These are phyloP conservation scores for Macrosiphum euphorbiae DNA, from an alignment of 2,888 invertebrate species.

Conservation along the genomic window DNA sequence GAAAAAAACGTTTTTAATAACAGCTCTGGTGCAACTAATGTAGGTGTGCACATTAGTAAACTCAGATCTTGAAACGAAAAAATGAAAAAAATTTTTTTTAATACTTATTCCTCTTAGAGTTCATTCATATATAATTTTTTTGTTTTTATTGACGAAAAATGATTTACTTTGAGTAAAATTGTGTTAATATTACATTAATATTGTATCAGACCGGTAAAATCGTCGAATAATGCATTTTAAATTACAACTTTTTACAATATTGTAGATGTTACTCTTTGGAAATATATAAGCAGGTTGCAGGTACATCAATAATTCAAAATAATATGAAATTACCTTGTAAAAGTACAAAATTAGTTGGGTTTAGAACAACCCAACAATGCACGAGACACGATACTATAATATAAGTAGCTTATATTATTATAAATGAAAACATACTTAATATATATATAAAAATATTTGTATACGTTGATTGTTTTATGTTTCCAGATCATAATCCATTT, in stretches of 20 bases:
- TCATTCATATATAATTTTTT: background rate
- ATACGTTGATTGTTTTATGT: background rate
- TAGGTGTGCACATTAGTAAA: background rate
- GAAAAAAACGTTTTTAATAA: background rate
- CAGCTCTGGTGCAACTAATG: background rate
- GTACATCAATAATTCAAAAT: background rate
- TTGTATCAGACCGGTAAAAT: background rate
- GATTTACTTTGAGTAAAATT: background rate
- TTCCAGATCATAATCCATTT: background rate
- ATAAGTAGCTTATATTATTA: too few relatives aligned
- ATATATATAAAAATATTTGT: background rate
- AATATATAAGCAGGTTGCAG: background rate
- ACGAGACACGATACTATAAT: background rate
- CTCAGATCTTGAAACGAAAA: background rate
- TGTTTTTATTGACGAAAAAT: background rate
- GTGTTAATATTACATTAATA: background rate
- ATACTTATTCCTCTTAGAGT: background rate
- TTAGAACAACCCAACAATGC: background rate
- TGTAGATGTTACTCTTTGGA: background rate
- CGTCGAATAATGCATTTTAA: background rate
- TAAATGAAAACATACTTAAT: background rate
- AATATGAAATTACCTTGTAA: background rate
- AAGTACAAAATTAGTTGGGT: background rate
- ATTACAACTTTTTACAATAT: background rate
- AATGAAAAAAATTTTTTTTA: background rate